Evolutionary conservation across 2,888 invertebrate genomes (phyloP).

Genomic region (Sarcophaga caerulescens): DNA sequence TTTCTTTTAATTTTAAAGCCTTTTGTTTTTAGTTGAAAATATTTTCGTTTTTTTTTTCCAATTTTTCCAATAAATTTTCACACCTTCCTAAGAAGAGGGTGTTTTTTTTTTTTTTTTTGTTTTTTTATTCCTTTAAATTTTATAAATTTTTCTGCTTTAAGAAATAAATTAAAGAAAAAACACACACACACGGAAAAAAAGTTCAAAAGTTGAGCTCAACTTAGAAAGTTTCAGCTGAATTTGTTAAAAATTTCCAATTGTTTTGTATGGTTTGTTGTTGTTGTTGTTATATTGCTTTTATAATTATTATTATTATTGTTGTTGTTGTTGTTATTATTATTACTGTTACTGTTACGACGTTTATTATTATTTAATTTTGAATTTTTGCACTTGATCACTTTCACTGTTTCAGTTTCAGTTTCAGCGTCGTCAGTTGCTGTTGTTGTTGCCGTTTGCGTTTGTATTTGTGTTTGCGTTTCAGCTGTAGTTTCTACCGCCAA

Average conservation of each 20-base stretch:
- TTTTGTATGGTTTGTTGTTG: constrained; percentile 68
- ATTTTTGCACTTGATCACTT: constrained; percentile 68
- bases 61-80: constrained; percentile 1
- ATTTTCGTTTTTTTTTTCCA: constrained; percentile 17
- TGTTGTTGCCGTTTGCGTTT: constrained; percentile 35
- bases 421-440: constrained; percentile 28
- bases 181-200: background rate
- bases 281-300: constrained; percentile 61
- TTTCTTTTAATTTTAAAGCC: constrained; percentile 73
- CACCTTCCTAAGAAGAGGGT: background rate
- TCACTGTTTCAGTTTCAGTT: constrained; percentile 55
- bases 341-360: constrained; percentile 60
- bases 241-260: constrained; percentile 67
- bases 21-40: constrained; percentile 43
- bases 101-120: constrained; percentile 33
- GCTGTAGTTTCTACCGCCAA: constrained; percentile 13
- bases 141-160: background rate
- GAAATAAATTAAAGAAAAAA: background rate
- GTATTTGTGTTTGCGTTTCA: constrained; percentile 7
- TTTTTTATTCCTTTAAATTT: constrained; percentile 29
- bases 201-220: constrained; percentile 1
- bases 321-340: constrained; percentile 69
- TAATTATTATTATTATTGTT: constrained; percentile 53
- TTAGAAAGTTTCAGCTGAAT: constrained; percentile 65
- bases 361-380: constrained; percentile 60